Evolutionary conservation across 2,113 vertebrate genomes (phyloP).

Genomic region (Myiagra hebetior): DNA sequence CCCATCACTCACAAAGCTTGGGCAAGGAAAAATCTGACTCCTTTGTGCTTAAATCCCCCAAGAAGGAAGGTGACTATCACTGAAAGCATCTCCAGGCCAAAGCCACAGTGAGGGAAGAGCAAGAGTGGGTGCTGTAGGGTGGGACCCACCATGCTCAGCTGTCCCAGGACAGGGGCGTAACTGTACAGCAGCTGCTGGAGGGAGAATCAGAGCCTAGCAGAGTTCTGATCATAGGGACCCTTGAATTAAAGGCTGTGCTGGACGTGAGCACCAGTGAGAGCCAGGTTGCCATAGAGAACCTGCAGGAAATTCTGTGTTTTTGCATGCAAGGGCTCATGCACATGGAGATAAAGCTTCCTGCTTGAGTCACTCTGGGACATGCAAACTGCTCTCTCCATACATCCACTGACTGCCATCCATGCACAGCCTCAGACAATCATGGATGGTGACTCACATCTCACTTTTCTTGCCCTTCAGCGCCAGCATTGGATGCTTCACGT

Average conservation of each 20-base stretch:
- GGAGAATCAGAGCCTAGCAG: neutral
- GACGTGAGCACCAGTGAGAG: neutral
- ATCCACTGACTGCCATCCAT: neutral
- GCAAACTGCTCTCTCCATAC: neutral
- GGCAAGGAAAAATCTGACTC: neutral
- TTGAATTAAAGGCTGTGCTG: neutral
- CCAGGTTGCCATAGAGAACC: neutral
- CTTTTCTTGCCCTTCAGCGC: neutral
- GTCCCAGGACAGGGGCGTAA: neutral
- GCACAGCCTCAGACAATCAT: neutral
- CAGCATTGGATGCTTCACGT: neutral
- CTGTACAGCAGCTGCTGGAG: neutral
- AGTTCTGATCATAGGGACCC: neutral
- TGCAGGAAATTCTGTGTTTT: neutral
- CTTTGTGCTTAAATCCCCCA: neutral
- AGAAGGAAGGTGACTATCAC: neutral
- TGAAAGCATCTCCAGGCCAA: neutral
- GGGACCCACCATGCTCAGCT: neutral
- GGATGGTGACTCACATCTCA: neutral
- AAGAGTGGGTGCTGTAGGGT: neutral
- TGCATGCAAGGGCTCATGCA: accelerated
- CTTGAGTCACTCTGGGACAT: neutral
- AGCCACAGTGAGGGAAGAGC: neutral
- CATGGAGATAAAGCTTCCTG: neutral
- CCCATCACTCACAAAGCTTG: neutral